phyloP scores from a whole-genome alignment of 2,888 invertebrate genomes.

The Physocephala rufipes region DNA sequence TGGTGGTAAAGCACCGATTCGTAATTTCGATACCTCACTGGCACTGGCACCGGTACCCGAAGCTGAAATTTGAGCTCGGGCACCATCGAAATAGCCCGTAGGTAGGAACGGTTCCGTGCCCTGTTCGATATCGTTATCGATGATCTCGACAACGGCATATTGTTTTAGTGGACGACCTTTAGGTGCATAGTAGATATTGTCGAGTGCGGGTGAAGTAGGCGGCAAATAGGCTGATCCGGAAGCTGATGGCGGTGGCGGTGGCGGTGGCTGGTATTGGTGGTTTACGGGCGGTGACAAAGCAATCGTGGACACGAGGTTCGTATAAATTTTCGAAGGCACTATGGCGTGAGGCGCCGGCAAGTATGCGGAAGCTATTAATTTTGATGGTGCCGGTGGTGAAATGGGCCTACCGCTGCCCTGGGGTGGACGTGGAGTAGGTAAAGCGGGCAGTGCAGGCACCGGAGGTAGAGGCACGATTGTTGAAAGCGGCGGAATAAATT shows the following conservation, averaged over 20 bases:
- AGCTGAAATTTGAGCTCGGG: slow-evolving; percentile 53
- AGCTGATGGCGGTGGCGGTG: slow-evolving; percentile 43
- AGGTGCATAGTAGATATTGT: slow-evolving; percentile 55
- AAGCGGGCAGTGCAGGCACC: slow-evolving; percentile 55
- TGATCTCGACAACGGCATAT: slow-evolving; percentile 64
- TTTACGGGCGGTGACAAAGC: slow-evolving; percentile 23
- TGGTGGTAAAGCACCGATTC: slow-evolving; percentile 49
- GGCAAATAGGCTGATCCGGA: slow-evolving; percentile 2
- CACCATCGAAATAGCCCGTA: slow-evolving; percentile 50
- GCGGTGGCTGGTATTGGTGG: slow-evolving; percentile 20
- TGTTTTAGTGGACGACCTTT: slow-evolving; percentile 63
- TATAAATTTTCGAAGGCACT: background rate
- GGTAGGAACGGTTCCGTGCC: slow-evolving; percentile 55
- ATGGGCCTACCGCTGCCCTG: background rate
- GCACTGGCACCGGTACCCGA: slow-evolving; percentile 45
- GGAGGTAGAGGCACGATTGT: slow-evolving; percentile 58
- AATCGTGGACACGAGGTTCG: background rate
- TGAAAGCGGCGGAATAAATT: slow-evolving; percentile 51
- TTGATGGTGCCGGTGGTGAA: background rate
- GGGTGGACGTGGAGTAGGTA: slow-evolving; percentile 53
- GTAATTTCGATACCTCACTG: slow-evolving; percentile 42
- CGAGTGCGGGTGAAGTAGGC: slow-evolving; percentile 28
- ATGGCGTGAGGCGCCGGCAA: slow-evolving; percentile 25
- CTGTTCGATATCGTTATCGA: slow-evolving; percentile 62
- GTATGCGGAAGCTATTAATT: slow-evolving; percentile 21